These are phyloP conservation scores for Cirrhinus molitorella DNA, from an alignment of 2,797 vertebrate species.

Conservation along the genomic window DNA sequence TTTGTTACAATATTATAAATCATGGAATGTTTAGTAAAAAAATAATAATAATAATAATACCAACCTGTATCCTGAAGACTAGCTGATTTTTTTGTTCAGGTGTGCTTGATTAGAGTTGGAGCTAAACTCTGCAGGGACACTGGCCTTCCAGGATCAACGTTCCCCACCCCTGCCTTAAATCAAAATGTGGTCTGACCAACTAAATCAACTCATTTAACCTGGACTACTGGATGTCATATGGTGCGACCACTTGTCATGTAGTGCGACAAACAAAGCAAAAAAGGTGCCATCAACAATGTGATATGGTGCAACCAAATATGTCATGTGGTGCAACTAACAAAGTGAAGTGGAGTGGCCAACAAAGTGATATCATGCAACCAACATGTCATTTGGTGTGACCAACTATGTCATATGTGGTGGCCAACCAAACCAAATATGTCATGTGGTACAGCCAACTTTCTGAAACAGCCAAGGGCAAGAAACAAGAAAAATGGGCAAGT, in stretches of 20 bases:
- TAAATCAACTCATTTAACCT: not conserved
- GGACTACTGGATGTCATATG: not conserved
- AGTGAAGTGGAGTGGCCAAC: not conserved
- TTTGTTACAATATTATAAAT: too few species aligned
- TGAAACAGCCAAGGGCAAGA: not conserved
- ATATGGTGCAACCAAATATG: not conserved
- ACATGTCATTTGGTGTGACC: not conserved
- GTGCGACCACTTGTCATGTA: not conserved
- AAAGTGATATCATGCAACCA: not conserved
- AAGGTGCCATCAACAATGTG: not conserved
- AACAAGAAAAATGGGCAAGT: not conserved
- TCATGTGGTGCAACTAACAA: not conserved
- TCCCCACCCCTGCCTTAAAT: too few species aligned
- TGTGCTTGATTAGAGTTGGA: too few species aligned
- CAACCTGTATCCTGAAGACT: too few species aligned
- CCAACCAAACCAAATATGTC: not conserved
- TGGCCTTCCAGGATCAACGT: too few species aligned
- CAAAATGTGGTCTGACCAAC: not conserved
- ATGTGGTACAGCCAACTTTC: not conserved
- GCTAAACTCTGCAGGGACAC: too few species aligned
- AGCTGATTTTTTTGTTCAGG: too few species aligned
- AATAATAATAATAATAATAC: too few species aligned
- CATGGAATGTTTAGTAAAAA: too few species aligned
- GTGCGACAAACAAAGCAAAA: not conserved
- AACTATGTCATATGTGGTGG: not conserved